A percentile compares a stretch with the other conserved stretches of the same genome.
phyloP scores from a whole-genome alignment of 2,797 vertebrate species.

The Tokudaia tokunoshimensis region DNA sequence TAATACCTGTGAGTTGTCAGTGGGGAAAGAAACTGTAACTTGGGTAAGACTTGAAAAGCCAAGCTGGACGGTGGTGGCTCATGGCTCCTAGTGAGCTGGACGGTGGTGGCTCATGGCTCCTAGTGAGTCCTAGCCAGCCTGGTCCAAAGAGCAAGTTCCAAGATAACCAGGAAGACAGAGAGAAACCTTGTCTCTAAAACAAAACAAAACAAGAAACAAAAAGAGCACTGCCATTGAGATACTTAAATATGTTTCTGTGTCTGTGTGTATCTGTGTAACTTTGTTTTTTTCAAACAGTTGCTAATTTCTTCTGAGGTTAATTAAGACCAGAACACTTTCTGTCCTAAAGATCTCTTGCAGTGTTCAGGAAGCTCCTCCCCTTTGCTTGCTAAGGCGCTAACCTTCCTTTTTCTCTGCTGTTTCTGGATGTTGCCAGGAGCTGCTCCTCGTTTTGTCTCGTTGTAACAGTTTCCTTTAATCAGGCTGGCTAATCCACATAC shows the following conservation, averaged over 20 bases:
- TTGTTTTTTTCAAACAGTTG: not conserved
- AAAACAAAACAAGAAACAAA: not conserved
- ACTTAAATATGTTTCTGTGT: not conserved
- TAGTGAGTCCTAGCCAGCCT: not conserved
- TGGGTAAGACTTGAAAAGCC: not conserved
- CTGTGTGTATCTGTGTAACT: not conserved
- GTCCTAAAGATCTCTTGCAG: conserved; percentile 21
- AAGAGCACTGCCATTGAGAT: not conserved
- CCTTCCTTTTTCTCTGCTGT: not conserved
- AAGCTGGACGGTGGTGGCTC: not conserved
- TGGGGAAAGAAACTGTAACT: not conserved
- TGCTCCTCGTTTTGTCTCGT: not conserved
- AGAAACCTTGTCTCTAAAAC: not conserved
- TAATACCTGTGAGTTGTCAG: not conserved
- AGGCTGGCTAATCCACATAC: not conserved
- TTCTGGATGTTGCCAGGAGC: not conserved
- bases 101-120: too few species aligned
- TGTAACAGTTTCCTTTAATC: conserved; percentile 38
- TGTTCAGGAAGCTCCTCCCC: not conserved
- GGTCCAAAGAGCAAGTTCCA: not conserved
- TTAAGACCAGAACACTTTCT: conserved; percentile 7
- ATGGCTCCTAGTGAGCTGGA: not conserved
- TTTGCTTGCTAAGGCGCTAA: conserved; percentile 28
- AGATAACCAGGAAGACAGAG: not conserved
- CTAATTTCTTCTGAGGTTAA: conserved; percentile 39